phyloP scores from a whole-genome alignment of 23 tunicate species.

The Styela clava region DNA sequence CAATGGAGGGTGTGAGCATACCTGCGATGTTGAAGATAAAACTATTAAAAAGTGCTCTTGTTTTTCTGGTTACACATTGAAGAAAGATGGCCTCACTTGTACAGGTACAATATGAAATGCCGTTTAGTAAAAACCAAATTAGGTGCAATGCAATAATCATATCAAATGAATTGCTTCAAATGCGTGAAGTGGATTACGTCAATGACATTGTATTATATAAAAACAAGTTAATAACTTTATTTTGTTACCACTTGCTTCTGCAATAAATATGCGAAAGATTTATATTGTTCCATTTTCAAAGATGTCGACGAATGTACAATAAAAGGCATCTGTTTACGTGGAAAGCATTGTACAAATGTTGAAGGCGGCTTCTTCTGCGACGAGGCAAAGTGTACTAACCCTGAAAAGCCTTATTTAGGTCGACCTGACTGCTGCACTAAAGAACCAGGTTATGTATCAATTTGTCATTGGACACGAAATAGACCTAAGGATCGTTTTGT shows the following conservation, averaged over 20 bases:
- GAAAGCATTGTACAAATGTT: not conserved
- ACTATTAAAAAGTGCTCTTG: slow-evolving; percentile 1
- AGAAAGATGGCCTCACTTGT: not conserved
- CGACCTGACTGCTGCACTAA: slow-evolving; percentile 16
- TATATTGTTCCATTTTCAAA: no score
- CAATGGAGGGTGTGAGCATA: slow-evolving; percentile 16
- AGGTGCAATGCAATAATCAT: no score
- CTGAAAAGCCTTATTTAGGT: not conserved
- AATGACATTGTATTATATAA: no score
- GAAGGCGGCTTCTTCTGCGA: slow-evolving; percentile 22
- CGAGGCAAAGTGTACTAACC: not conserved
- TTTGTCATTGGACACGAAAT: no score
- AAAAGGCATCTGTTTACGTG: not conserved
- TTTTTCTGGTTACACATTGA: not conserved
- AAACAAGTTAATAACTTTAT: no score
- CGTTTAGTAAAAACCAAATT: no score
- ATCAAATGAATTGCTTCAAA: no score
- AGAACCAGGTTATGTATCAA: slow-evolving; percentile 27
- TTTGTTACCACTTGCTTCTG: no score
- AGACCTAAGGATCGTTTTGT: no score
- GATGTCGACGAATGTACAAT: slow-evolving; percentile 27
- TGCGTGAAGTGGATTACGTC: no score
- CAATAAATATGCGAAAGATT: no score
- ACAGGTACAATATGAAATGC: no score
- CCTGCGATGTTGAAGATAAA: slow-evolving; percentile 16